Percentiles rank a stretch among this genome's conserved stretches.
phyloP scores from a whole-genome alignment of 2,113 vertebrate genomes.

The Zosterops hypoxanthus region DNA sequence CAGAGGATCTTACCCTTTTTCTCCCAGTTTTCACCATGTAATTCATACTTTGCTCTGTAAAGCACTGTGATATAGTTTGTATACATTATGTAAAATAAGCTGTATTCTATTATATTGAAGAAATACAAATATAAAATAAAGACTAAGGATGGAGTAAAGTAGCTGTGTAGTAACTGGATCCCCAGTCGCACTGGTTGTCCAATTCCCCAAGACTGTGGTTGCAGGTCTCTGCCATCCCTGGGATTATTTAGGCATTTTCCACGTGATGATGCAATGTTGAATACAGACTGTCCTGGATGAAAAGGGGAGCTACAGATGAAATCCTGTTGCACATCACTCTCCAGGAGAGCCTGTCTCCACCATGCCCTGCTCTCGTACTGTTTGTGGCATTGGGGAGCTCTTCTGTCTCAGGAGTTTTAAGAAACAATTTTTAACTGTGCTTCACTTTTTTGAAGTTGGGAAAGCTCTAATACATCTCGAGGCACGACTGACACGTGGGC shows the following conservation, averaged over 20 bases:
- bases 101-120: slow-evolving; percentile 57
- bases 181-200: not conserved
- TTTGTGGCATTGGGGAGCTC: not conserved
- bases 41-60: slow-evolving; percentile 57
- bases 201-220: not conserved
- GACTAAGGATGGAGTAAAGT: slow-evolving; percentile 37
- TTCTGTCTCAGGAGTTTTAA: not conserved
- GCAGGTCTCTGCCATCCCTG: not conserved
- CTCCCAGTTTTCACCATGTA: slow-evolving; percentile 3
- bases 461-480: not conserved
- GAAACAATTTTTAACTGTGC: not conserved
- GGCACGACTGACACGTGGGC: not conserved
- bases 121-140: slow-evolving; percentile 55
- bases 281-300: not conserved
- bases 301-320: not conserved
- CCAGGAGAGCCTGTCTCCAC: not conserved
- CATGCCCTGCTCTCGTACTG: not conserved
- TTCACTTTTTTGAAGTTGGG: not conserved
- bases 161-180: slow-evolving; percentile 50
- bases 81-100: slow-evolving; percentile 56
- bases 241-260: not conserved
- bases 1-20: not conserved
- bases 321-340: accelerated
- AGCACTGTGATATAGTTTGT: slow-evolving; percentile 66
- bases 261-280: not conserved